These are phyloP conservation scores for Takifugu flavidus DNA, from an alignment of 2,113 vertebrate species.

Conservation along the genomic window DNA sequence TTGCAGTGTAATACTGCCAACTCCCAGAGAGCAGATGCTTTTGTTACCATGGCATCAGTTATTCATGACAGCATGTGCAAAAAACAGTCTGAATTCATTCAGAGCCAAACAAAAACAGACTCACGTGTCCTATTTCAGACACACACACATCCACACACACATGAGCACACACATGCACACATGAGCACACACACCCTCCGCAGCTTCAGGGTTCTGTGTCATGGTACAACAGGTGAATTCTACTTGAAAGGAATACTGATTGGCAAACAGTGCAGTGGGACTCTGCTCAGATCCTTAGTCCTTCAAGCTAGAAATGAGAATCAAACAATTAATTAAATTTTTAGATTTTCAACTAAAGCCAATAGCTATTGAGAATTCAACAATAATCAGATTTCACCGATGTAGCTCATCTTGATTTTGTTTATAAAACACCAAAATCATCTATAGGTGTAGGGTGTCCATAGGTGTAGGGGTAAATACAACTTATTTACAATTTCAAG, in stretches of 20 bases:
- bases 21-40: slow-evolving; percentile 52
- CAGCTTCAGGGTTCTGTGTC: neutral
- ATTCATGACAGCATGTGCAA: slow-evolving; percentile 64
- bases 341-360: too few species aligned
- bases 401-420: too few species aligned
- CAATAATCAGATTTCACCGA: too few species aligned
- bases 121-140: slow-evolving; percentile 9
- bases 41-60: slow-evolving; percentile 67
- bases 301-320: too few species aligned
- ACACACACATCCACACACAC: neutral
- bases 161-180: neutral
- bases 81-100: slow-evolving; percentile 10
- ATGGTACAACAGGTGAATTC: slow-evolving; percentile 4
- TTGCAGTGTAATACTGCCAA: slow-evolving; percentile 62
- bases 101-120: neutral
- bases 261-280: slow-evolving; percentile 1
- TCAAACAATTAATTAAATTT: too few species aligned
- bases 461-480: too few species aligned
- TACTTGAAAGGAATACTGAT: neutral
- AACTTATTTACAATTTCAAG: too few species aligned
- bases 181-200: neutral
- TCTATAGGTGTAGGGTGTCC: too few species aligned
- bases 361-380: too few species aligned
- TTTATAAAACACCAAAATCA: too few species aligned
- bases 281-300: too few species aligned